Evolutionary conservation across 2,113 vertebrate species (phyloP).

Genomic region (Dasyprocta punctata): DNA sequence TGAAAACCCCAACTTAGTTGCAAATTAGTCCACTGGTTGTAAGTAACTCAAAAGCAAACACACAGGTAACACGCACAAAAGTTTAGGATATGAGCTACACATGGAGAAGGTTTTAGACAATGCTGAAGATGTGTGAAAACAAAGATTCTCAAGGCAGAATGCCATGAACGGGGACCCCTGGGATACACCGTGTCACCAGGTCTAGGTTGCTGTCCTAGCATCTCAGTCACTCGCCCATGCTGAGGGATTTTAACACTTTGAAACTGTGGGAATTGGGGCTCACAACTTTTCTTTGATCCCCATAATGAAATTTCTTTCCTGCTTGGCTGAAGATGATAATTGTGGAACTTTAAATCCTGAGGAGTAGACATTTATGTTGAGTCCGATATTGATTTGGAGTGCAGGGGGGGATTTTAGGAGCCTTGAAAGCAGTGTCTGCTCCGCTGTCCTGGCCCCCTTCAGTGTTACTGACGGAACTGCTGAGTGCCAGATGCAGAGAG

Average conservation of each 20-base stretch:
- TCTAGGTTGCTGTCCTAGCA: no score
- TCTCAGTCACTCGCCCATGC: fast-evolving
- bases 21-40: neutral
- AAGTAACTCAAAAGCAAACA: neutral
- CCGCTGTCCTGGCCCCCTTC: neutral
- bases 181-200: neutral
- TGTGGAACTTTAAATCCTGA: neutral
- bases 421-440: neutral
- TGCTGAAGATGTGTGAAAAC: neutral
- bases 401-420: neutral
- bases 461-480: neutral
- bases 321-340: neutral
- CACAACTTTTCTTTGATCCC: neutral
- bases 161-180: neutral
- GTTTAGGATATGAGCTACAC: neutral
- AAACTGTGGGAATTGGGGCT: neutral
- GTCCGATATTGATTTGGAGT: no score
- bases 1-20: slow-evolving; percentile 21
- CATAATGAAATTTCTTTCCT: neutral
- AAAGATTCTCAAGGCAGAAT: neutral
- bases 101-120: neutral
- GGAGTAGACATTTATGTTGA: neutral
- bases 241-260: neutral
- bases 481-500: neutral
- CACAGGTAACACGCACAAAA: neutral